These are phyloP conservation scores for Empis stercorea DNA, from an alignment of 2,888 invertebrate genomes.

Conservation along the genomic window DNA sequence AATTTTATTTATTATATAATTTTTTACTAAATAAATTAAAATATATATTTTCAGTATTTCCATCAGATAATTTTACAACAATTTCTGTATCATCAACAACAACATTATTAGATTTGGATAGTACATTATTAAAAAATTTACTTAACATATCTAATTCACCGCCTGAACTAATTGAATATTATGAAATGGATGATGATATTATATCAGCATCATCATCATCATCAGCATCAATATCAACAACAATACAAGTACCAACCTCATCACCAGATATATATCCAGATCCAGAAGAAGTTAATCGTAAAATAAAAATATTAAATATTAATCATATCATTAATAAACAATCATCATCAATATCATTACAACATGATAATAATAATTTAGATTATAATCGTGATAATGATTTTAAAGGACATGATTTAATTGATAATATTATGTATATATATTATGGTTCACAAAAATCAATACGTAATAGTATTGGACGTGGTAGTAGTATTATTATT, in stretches of 20 bases:
- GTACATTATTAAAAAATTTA: slow-evolving; percentile 10
- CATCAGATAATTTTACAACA: background rate
- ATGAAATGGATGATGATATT: slow-evolving; percentile 11
- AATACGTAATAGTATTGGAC: slow-evolving; percentile 40
- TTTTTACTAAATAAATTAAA: too few relatives aligned
- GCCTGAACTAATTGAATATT: slow-evolving; percentile 14
- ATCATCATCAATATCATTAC: background rate
- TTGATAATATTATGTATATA: slow-evolving; percentile 59
- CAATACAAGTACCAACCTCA: background rate
- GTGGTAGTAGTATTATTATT: slow-evolving; percentile 38
- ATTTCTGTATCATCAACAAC: background rate
- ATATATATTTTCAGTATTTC: background rate
- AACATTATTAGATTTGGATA: slow-evolving; percentile 5
- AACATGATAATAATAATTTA: background rate
- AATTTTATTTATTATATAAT: too few relatives aligned
- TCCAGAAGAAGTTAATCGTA: slow-evolving; percentile 14
- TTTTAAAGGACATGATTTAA: slow-evolving; percentile 54
- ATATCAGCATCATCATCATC: too few relatives aligned
- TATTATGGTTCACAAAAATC: slow-evolving; percentile 47
- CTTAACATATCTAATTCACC: slow-evolving; percentile 12
- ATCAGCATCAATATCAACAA: too few relatives aligned
- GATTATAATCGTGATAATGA: slow-evolving; percentile 27
- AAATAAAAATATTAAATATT: slow-evolving; percentile 9
- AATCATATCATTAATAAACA: slow-evolving; percentile 1
- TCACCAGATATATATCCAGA: slow-evolving; percentile 16